phyloP scores from a whole-genome alignment of 2,797 vertebrate species.

The Sebastes hopkinsi region DNA sequence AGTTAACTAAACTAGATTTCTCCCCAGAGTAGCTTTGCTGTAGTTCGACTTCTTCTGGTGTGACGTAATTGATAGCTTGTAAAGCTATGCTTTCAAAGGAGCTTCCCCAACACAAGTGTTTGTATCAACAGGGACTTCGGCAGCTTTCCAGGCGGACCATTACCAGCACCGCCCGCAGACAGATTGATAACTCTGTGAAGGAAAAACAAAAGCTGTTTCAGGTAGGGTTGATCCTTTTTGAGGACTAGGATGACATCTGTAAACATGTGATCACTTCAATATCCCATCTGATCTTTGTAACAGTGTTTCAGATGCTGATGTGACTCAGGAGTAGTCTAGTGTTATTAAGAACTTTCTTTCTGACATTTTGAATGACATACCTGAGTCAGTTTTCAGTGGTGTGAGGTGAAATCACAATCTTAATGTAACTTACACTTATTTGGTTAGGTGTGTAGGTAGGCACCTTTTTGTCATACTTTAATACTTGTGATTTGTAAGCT shows the following conservation, averaged over 20 bases:
- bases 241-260: neutral
- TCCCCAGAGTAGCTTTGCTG: too few species aligned
- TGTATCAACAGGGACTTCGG: slow-evolving; percentile 74
- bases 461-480: neutral
- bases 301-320: neutral
- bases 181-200: slow-evolving; percentile 80
- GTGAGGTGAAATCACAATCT: neutral
- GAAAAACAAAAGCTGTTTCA: slow-evolving; percentile 88
- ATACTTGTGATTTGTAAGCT: neutral
- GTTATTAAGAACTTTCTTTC: neutral
- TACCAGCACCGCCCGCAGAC: slow-evolving; percentile 80
- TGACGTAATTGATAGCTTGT: neutral
- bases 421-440: neutral
- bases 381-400: neutral
- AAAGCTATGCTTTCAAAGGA: neutral
- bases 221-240: slow-evolving; percentile 62
- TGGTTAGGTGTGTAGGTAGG: too few species aligned
- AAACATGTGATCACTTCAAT: neutral
- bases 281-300: neutral
- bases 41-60: too few species aligned
- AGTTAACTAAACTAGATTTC: too few species aligned
- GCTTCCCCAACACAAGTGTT: neutral
- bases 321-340: neutral
- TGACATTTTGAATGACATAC: neutral
- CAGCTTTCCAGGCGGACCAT: slow-evolving; percentile 81